Conservation (phyloP, 2,797 vertebrate species). For the Alectoris magna region DNA sequence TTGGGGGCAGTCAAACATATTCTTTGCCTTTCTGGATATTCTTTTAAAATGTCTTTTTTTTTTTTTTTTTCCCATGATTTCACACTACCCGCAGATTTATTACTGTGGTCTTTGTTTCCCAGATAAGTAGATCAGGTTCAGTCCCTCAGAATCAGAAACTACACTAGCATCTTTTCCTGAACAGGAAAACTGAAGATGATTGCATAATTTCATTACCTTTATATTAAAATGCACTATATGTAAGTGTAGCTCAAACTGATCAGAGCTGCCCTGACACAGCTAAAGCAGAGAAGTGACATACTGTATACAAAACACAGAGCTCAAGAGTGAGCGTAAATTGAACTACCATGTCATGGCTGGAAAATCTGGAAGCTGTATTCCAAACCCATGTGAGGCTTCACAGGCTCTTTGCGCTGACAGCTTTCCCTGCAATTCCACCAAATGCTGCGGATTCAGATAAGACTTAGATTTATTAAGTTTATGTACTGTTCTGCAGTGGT, state of each 20-base stretch:
- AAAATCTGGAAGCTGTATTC: conserved; percentile 58
- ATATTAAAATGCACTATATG: conserved; percentile 30
- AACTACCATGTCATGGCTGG: conserved; percentile 56
- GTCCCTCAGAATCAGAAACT: neutral
- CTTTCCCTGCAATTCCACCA: conserved; percentile 50
- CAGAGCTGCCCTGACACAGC: conserved; percentile 38
- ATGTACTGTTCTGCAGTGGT: conserved; percentile 43
- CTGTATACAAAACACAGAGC: conserved; percentile 58
- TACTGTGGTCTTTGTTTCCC: neutral
- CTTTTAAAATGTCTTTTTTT: neutral
- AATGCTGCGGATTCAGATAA: conserved; percentile 73
- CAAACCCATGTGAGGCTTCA: conserved; percentile 67
- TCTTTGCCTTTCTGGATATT: neutral
- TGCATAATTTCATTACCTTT: neutral
- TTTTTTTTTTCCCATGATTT: neutral
- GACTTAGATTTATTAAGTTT: conserved; percentile 75
- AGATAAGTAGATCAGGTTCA: neutral
- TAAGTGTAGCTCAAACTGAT: conserved; percentile 17
- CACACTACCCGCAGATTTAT: neutral
- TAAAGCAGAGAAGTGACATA: conserved; percentile 37
- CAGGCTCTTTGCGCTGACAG: conserved; percentile 65
- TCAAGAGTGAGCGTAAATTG: conserved; percentile 37
- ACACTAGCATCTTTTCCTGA: neutral
- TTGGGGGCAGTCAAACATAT: neutral
- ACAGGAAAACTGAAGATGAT: neutral